These are phyloP conservation scores for Onychomys arenicola DNA, from an alignment of 2,797 vertebrate genomes.

Conservation along the genomic window DNA sequence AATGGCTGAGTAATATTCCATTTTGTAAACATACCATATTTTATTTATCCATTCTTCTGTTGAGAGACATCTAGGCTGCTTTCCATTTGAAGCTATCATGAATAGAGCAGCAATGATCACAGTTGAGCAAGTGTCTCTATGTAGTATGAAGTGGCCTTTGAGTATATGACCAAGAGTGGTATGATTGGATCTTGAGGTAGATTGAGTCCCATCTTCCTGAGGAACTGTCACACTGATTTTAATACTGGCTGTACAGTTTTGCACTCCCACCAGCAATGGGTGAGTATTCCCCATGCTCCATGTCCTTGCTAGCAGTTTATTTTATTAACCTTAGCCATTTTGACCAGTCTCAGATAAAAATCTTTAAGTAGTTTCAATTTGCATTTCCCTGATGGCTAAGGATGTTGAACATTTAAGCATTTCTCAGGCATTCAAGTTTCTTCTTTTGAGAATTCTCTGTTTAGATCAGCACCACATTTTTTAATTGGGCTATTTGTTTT, in stretches of 20 bases:
- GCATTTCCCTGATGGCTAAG: not conserved
- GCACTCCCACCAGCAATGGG: not conserved
- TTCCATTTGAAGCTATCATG: not conserved
- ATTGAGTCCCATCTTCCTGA: not conserved
- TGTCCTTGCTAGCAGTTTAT: not conserved
- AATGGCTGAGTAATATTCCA: not conserved
- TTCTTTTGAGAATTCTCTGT: too few relatives aligned
- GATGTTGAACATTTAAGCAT: not conserved
- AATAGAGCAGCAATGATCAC: not conserved
- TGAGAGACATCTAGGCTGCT: not conserved
- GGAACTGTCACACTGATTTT: not conserved
- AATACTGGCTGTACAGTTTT: not conserved
- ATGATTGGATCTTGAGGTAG: not conserved
- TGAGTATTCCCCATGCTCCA: not conserved
- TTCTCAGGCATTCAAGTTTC: not conserved
- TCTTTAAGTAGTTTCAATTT: not conserved
- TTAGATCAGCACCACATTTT: not conserved
- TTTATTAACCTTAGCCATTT: not conserved
- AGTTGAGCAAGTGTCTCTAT: not conserved
- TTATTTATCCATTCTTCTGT: not conserved
- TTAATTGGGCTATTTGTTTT: not conserved
- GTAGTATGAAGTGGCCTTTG: not conserved
- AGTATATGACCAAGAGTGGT: not conserved
- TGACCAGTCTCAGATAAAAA: not conserved
- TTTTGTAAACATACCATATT: not conserved